Evolutionary conservation across 2,113 vertebrate genomes (phyloP).

Genomic region (Pholis gunnellus): DNA sequence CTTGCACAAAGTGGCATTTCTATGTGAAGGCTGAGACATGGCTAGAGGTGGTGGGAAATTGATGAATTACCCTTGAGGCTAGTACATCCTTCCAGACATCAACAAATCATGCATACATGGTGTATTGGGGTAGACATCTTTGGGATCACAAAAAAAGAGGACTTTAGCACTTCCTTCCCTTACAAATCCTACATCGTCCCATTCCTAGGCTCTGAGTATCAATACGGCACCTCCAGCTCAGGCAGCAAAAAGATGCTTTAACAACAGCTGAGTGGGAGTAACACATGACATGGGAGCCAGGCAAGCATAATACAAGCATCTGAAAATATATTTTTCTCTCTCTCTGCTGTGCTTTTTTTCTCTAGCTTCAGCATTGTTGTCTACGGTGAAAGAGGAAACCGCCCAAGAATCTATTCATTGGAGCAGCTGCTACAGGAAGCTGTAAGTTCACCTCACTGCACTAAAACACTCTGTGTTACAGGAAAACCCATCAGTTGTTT

Average conservation of each 20-base stretch:
- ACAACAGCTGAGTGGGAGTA: slow-evolving; percentile 67
- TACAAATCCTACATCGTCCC: slow-evolving; percentile 31
- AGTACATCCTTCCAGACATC: background rate
- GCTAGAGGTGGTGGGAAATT: background rate
- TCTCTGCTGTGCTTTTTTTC: slow-evolving; percentile 47
- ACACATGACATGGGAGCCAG: slow-evolving; percentile 62
- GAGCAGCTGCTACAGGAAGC: slow-evolving; percentile 96
- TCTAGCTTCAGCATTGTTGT: slow-evolving; percentile 93
- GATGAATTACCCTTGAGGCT: background rate
- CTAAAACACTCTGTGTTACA: slow-evolving; percentile 33
- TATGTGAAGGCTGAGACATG: background rate
- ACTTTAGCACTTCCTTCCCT: slow-evolving; percentile 32
- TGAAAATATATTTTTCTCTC: slow-evolving; percentile 69
- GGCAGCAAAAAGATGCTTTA: slow-evolving; percentile 45
- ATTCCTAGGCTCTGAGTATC: slow-evolving; percentile 43
- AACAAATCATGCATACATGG: background rate
- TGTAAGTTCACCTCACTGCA: slow-evolving; percentile 83
- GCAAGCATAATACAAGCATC: slow-evolving; percentile 61
- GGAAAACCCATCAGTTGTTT: slow-evolving; percentile 3
- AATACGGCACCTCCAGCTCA: slow-evolving; percentile 40
- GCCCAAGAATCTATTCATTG: slow-evolving; percentile 93
- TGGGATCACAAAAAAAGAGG: background rate
- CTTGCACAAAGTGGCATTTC: background rate
- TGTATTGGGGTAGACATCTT: background rate
- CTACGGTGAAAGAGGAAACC: slow-evolving; percentile 93